Conservation (phyloP, 2,888 invertebrate genomes). For the Cordilura impudica region DNA sequence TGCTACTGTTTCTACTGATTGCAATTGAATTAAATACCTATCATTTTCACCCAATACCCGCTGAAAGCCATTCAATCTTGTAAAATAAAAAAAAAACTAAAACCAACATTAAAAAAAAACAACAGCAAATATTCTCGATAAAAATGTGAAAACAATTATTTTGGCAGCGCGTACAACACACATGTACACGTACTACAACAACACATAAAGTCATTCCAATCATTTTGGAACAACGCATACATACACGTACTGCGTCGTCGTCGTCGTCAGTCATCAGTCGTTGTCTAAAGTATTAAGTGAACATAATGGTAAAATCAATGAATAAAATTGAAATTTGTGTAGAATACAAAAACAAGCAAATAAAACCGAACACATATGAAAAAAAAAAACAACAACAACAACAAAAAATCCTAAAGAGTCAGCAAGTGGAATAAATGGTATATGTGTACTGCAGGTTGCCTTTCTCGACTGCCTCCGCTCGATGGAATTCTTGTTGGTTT, state of each 20-base stretch:
- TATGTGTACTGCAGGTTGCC: neutral
- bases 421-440: constrained; percentile 13
- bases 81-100: too few species aligned
- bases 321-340: constrained; percentile 15
- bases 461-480: neutral
- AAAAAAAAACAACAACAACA: neutral
- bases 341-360: neutral
- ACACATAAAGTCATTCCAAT: neutral
- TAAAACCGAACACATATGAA: neutral
- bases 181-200: neutral
- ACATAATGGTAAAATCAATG: constrained; percentile 26
- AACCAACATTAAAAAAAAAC: too few species aligned
- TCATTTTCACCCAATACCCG: neutral
- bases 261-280: too few species aligned
- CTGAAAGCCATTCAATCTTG: neutral
- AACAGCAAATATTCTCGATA: neutral
- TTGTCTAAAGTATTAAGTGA: neutral
- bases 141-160: constrained; percentile 37
- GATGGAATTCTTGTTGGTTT: neutral
- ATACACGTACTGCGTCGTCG: neutral
- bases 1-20: neutral
- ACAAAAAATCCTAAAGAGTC: neutral
- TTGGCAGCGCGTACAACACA: neutral
- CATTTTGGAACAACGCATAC: neutral
- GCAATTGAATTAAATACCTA: neutral